Percentiles rank a stretch among this genome's conserved stretches.
These are phyloP conservation scores for Peucedramus taeniatus DNA, from an alignment of 2,113 vertebrate genomes.

Conservation along the genomic window DNA sequence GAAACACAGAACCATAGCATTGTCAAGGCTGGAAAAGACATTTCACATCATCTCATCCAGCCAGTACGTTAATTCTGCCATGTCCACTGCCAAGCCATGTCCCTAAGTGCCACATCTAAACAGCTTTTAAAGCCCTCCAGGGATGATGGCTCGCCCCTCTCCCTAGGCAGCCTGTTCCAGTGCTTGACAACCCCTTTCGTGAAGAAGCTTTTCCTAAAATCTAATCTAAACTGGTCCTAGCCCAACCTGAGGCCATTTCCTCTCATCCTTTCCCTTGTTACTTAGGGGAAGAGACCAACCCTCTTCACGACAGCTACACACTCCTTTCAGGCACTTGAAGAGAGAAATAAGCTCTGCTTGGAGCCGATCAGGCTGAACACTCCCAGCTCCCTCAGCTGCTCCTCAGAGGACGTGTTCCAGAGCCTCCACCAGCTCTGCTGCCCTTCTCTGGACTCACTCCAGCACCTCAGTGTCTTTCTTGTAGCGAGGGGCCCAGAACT, in stretches of 20 bases:
- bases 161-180: too few species aligned
- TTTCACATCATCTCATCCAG: not conserved
- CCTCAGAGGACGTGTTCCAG: not conserved
- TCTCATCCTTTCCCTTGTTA: not conserved
- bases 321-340: not conserved
- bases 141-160: too few species aligned
- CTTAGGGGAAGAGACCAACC: too few species aligned
- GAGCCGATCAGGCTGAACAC: fast-evolving
- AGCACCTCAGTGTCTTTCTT: not conserved
- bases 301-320: fast-evolving
- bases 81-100: not conserved
- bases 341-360: not conserved
- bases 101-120: not conserved
- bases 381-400: not conserved
- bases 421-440: fast-evolving
- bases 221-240: not conserved
- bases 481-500: fast-evolving
- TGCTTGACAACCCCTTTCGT: not conserved
- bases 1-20: not conserved
- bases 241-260: not conserved
- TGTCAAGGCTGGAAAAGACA: not conserved
- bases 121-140: not conserved
- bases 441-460: not conserved
- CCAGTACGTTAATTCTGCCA: not conserved
- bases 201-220: not conserved